A percentile compares a stretch with the other conserved stretches of the same genome.
Conservation (phyloP, 2,113 vertebrate species). For the Tauraco erythrolophus region DNA sequence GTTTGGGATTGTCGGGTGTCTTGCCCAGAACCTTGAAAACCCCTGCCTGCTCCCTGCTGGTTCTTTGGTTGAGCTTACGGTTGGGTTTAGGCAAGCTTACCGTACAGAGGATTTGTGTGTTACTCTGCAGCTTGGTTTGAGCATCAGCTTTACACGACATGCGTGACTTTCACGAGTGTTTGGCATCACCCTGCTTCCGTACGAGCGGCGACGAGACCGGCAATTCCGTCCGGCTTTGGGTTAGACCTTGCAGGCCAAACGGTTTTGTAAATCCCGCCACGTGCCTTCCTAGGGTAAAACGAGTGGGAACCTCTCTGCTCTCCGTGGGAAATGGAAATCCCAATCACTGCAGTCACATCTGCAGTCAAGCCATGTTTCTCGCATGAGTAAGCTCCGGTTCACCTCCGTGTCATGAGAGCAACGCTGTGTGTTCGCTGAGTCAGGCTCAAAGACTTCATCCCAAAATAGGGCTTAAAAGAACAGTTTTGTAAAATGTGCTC, state of each 20-base stretch:
- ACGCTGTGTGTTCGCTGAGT: fast-evolving
- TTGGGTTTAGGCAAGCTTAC: neutral
- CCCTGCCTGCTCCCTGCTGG: neutral
- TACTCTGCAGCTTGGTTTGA: neutral
- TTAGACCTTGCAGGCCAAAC: neutral
- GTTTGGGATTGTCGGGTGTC: neutral
- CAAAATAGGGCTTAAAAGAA: neutral
- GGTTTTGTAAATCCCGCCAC: neutral
- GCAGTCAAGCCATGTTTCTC: neutral
- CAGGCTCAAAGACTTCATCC: neutral
- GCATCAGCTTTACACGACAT: fast-evolving
- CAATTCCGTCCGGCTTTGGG: neutral
- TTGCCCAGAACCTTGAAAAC: neutral
- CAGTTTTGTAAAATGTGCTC: neutral
- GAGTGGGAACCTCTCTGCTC: neutral
- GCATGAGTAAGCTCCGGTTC: neutral
- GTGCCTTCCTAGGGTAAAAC: neutral
- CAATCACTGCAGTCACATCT: neutral
- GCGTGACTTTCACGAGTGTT: neutral
- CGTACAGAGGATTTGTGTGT: neutral
- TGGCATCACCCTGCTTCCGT: fast-evolving
- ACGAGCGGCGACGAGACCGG: fast-evolving
- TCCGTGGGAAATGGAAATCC: neutral
- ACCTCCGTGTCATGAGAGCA: neutral
- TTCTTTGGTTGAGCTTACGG: neutral